phyloP scores from a whole-genome alignment of 2,113 vertebrate genomes.

The Anarhynchus alexandrinus region DNA sequence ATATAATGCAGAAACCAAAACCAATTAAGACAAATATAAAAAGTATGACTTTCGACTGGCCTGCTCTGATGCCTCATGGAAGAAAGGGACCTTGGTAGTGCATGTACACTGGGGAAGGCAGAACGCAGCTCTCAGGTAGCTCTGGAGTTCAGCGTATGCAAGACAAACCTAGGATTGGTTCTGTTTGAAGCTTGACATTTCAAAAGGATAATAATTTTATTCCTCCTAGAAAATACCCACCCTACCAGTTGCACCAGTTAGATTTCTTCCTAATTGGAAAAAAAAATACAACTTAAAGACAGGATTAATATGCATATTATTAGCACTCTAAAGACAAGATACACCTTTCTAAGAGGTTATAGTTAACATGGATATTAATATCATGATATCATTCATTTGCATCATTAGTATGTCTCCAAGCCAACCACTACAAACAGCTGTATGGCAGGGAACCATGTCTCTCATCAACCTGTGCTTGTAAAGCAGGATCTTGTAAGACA shows the following conservation, averaged over 20 bases:
- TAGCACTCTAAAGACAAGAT: background rate
- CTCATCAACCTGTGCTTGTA: background rate
- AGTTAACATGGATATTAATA: background rate
- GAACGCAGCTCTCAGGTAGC: background rate
- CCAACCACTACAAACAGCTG: background rate
- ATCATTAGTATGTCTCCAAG: background rate
- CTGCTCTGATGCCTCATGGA: background rate
- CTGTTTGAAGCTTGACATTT: background rate
- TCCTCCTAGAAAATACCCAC: background rate
- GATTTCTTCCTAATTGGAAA: background rate
- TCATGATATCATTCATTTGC: background rate
- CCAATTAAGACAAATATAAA: constrained; percentile 60
- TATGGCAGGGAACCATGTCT: background rate
- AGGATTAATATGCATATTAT: background rate
- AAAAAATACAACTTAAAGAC: background rate
- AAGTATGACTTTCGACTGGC: constrained; percentile 57
- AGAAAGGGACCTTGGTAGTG: background rate
- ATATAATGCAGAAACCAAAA: constrained; percentile 67
- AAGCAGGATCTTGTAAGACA: background rate
- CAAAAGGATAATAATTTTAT: background rate
- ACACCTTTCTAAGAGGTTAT: background rate
- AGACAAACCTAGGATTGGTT: background rate
- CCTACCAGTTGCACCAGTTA: background rate
- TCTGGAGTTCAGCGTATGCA: background rate
- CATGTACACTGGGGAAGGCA: background rate